Base-by-base conservation (phyloP, 35 echinoderm and acorn worm genomes). In the Patiria miniata region DNA sequence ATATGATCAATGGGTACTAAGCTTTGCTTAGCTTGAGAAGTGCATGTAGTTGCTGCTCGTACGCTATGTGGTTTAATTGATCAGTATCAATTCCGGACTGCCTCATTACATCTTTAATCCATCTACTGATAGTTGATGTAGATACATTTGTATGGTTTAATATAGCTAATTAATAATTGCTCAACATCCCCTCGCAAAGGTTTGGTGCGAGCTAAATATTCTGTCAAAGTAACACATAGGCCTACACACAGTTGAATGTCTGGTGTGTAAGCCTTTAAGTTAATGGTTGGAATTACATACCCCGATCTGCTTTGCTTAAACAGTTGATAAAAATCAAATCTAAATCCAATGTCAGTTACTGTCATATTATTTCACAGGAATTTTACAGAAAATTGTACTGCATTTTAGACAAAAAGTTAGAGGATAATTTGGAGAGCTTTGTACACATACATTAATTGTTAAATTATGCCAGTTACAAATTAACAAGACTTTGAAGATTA, bases 1-100 rank as follows among this genome's bases (percentile, higher is more conserved):
- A 90, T 84, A 52, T 17, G 61, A 28, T 90, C 88, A 36, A 91
- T 79, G n/a, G 89, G 81, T 78, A 77, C 60, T 33, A 33, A 30
- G 26, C 38, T 85, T 2, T 39, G 33, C 51, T 91, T 85, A 85
- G 89, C 89, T 10, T 44, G 15, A 79, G 89, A 91, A 60, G 57
- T 54, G 18, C 52, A 54, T 54, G 52, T 60, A 60, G 57, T 60
- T 60, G 57, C 57, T 60, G 17, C 57, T 60, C 57, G 56, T 26
- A 60, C 56, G 28, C 56, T 60, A 26, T 60, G 56, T 60, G 56
- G 15, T 60, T 60, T 60, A 60, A 60, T 21, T 15, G 8, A 60
- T 60, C 56, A 60, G 56, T 60, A 60, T 60, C 28, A 30, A 78
- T 78, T 37, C 77, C 77, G 22, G 77, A 36, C 39, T 9, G 32